Base-by-base conservation (phyloP, 2,888 invertebrate genomes). In the Aleiodes alternator region DNA sequence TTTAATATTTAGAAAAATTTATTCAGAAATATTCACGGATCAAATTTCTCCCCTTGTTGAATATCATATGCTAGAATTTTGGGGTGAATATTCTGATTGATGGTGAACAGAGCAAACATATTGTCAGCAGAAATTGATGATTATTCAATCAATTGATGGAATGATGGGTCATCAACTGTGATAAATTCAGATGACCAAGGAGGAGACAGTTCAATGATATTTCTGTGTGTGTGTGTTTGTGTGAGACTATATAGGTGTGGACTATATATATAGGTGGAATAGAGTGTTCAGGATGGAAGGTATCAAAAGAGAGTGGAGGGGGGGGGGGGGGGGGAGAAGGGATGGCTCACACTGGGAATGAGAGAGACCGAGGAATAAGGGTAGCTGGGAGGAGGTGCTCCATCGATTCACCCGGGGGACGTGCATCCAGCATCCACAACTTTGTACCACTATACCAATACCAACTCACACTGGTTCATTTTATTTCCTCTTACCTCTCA, bases 341-440 rank as follows among this genome's bases (percentile, higher is more conserved):
- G 43, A 43, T 43, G 3, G 43, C 11, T 43, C 43, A 43, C 11
- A 14, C 23, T 50, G 23, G 50, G 66, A 11, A 4, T n/a, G 79
- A 76, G 78, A 69, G 77, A 80, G 81, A 79, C 78, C 61, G 70
- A 79, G 75, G 75, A 78, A 55, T 69, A 77, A 78, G 79, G 79
- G 79, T 68, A 78, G 77, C 77, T 71, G 78, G 75, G 79, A 79
- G 81, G 81, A 82, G 83, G 81, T 79, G 86, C 86, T 87, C 83
- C 85, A 86, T 86, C 87, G 87, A 87, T 86, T 87, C 85, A 85
- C 85, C 87, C 86, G 84, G 86, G 87, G 84, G 85, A 84, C 82
- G 83, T 83, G 84, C 84, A 84, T 83, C 81, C 81, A 82, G 80
- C 83, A 81, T 84, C 76, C 82, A 43, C 61, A 16, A 59, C 51